phyloP scores from a whole-genome alignment of 2,113 vertebrate genomes.

The Astatoreochromis straeleni region DNA sequence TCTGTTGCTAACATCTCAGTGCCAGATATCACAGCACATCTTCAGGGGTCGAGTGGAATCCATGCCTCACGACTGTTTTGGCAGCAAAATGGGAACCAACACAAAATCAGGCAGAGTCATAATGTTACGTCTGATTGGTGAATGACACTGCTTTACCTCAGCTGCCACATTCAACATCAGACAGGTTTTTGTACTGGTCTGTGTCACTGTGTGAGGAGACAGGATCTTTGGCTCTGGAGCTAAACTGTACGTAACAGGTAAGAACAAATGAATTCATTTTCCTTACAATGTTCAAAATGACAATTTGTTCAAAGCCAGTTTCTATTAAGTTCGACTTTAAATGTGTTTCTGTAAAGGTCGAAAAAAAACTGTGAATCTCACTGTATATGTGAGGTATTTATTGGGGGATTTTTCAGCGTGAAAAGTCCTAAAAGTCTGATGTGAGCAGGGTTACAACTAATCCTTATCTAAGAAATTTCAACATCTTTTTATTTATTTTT shows the following conservation, averaged over 20 bases:
- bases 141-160: not conserved
- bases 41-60: not conserved
- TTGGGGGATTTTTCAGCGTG: accelerated
- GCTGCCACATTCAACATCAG: not conserved
- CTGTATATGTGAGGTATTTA: not conserved
- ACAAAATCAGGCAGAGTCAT: not conserved
- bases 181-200: not conserved
- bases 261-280: not conserved
- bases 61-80: not conserved
- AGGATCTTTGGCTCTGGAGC: not conserved
- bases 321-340: accelerated
- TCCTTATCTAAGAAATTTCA: accelerated
- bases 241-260: slow-evolving; percentile 4
- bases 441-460: not conserved
- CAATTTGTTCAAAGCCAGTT: not conserved
- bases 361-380: not conserved
- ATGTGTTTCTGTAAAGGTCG: not conserved
- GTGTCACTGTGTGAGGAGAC: not conserved
- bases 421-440: not conserved
- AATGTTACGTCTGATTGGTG: not conserved
- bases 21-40: not conserved
- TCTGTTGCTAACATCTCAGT: not conserved
- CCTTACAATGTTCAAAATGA: not conserved
- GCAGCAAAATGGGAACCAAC: accelerated
- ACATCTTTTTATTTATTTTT: not conserved